Base-by-base conservation (phyloP, 2,888 invertebrate species). In the Acleris literana region DNA sequence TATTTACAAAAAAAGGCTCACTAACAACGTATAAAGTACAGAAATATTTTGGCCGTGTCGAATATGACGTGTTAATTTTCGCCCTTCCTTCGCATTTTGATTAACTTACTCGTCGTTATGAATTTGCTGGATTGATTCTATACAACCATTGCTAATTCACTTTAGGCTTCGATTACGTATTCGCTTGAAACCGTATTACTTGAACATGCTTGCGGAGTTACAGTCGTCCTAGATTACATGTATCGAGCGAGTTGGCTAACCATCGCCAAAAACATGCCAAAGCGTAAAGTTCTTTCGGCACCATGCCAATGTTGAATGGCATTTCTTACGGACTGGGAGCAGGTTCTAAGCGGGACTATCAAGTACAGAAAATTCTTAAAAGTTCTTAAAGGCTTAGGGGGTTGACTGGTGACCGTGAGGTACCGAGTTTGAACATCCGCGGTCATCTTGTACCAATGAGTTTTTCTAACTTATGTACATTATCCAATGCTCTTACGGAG, bases 281-380 rank as follows among this genome's bases (percentile, higher is more conserved):
- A 69, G 59, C 69, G 70, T 74, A 76, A n/a, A 70, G 70, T 78
- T 78, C 79, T 70, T 78, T 80, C 70, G 84, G 84, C 82, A 75
- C 68, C 46, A 43, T 76, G 84, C 85, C 83, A 84, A 83, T 71
- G 74, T 74, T 72, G 54, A 69, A 63, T 66, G 65, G 58, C 55
- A 56, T 52, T 52, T 66, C 63, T 65, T 65, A 56, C 61, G 56
- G 61, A 65, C 58, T 33, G 43, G 48, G 60, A 60, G 49, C 49
- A 43, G 55, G 49, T 65, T 55, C 39, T 25, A 59, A 55, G 43
- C 43, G 48, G 43, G 18, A 54, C 53, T 29, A 6, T 16, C 5
- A 29, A 16, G 43, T 13, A 9, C 22, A 25, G 39, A 39, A 33
- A 9, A 9, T 33, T 33, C 33, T 29, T 7, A 29, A 29, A 29